Evolutionary conservation across 2,797 vertebrate genomes (phyloP).

Genomic region (Lophotriccus pileatus): DNA sequence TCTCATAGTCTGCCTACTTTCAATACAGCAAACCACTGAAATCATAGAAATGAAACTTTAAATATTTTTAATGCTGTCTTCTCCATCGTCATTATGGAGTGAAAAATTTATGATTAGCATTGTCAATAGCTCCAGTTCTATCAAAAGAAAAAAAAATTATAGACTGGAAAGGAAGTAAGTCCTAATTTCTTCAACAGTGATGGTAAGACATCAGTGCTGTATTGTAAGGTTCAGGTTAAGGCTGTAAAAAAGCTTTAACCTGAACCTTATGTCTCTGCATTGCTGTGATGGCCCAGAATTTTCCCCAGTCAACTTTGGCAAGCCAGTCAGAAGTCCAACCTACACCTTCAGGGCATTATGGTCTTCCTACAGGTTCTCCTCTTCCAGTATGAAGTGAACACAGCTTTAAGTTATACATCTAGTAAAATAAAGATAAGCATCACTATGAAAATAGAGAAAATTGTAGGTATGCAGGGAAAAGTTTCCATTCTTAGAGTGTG

Average conservation of each 20-base stretch:
- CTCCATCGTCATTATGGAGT: not conserved
- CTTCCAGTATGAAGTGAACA: not conserved
- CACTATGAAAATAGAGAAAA: not conserved
- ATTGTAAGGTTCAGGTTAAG: no score
- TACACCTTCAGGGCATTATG: not conserved
- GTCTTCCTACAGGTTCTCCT: not conserved
- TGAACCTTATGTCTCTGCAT: not conserved
- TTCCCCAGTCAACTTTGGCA: not conserved
- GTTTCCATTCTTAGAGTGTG: accelerated
- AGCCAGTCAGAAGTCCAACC: not conserved
- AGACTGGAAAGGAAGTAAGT: not conserved
- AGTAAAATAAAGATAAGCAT: not conserved
- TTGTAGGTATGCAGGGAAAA: not conserved
- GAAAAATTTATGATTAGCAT: not conserved
- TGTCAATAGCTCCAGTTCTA: not conserved
- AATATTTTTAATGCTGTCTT: not conserved
- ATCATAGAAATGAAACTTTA: not conserved
- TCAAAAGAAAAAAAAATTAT: not conserved
- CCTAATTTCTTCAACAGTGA: not conserved
- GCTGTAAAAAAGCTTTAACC: not conserved
- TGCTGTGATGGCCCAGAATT: not conserved
- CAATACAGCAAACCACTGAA: not conserved
- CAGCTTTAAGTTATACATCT: not conserved
- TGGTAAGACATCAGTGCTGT: not conserved
- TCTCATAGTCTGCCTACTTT: not conserved